phyloP scores from a whole-genome alignment of 2,797 vertebrate species.

The Tangara arthus region DNA sequence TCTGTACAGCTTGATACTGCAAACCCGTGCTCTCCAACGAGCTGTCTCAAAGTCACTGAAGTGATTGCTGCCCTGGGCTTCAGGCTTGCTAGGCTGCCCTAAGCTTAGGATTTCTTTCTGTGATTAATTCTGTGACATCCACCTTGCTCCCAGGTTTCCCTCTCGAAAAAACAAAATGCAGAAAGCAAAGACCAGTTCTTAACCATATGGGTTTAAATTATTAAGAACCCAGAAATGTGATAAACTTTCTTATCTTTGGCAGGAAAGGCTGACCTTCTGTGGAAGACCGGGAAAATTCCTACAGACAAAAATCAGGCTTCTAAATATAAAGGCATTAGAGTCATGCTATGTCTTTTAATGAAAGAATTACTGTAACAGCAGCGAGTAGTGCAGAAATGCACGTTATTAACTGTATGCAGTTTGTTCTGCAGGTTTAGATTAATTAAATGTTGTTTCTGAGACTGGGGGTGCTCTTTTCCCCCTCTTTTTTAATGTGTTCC shows the following conservation, averaged over 20 bases:
- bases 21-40: background rate
- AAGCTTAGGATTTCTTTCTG: background rate
- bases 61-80: background rate
- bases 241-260: background rate
- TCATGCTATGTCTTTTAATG: background rate
- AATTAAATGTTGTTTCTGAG: background rate
- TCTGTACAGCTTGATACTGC: background rate
- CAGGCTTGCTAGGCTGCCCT: background rate
- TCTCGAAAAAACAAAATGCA: background rate
- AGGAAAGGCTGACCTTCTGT: background rate
- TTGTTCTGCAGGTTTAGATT: background rate
- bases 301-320: background rate
- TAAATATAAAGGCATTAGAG: background rate
- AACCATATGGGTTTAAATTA: background rate
- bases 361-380: background rate
- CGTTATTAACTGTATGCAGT: background rate
- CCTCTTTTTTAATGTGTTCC: background rate
- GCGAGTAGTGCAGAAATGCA: background rate
- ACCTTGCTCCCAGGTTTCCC: background rate
- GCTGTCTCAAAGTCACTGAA: background rate
- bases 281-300: background rate
- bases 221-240: background rate
- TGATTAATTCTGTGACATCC: background rate
- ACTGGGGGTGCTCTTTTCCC: background rate
- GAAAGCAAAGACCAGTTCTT: background rate